phyloP scores from a whole-genome alignment of 2,113 vertebrate species.

The Hipposideros armiger region DNA sequence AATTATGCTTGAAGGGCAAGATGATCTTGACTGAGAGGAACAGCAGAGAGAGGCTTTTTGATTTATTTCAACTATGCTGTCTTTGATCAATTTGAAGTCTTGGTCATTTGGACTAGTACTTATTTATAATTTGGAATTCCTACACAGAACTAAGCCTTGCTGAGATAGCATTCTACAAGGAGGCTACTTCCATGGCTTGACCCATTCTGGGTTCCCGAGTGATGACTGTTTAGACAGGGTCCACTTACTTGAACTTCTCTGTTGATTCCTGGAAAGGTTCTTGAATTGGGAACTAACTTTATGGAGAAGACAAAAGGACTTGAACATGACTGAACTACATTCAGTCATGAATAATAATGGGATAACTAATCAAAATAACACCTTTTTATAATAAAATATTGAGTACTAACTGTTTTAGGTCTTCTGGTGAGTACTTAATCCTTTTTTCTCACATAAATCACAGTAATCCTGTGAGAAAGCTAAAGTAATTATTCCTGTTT shows the following conservation, averaged over 20 bases:
- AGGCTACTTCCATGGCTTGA: not conserved
- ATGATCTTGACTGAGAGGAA: not conserved
- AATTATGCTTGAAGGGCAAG: conserved; percentile 21
- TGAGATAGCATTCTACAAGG: not conserved
- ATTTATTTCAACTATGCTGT: not conserved
- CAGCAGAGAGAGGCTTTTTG: not conserved
- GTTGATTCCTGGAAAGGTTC: not conserved
- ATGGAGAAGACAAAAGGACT: not conserved
- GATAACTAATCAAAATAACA: not conserved
- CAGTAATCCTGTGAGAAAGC: not conserved
- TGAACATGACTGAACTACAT: not conserved
- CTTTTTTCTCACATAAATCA: not conserved
- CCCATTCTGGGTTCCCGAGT: not conserved
- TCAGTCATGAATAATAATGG: not conserved
- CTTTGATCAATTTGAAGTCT: not conserved
- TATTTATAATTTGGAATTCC: not conserved
- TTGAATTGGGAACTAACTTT: not conserved
- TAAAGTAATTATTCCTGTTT: conserved; percentile 31
- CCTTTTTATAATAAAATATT: not conserved
- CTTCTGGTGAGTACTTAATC: not conserved
- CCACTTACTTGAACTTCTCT: not conserved
- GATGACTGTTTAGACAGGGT: not conserved
- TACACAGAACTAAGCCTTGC: not conserved
- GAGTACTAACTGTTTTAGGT: not conserved
- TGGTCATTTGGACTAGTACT: not conserved